phyloP scores from a whole-genome alignment of 2,888 invertebrate genomes.

The Drosophila niveifrons region DNA sequence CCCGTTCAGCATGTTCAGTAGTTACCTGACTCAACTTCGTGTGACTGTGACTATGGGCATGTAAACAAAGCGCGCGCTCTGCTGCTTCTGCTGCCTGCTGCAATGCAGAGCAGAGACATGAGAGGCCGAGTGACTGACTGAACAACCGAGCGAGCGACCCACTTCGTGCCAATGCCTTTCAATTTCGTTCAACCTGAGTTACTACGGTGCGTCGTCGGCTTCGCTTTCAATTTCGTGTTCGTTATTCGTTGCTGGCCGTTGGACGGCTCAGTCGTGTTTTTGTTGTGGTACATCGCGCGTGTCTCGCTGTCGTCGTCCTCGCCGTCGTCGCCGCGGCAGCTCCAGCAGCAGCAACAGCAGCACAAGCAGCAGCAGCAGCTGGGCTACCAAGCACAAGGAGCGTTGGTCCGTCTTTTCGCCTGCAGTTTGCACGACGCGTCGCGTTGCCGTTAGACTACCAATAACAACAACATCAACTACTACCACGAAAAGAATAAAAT shows the following conservation, averaged over 20 bases:
- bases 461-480: conserved; percentile 30
- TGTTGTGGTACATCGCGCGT: conserved; percentile 80
- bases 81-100: conserved; percentile 30
- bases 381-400: conserved; percentile 48
- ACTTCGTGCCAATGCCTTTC: conserved; percentile 68
- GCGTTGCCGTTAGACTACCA: conserved; percentile 38
- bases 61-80: conserved; percentile 41
- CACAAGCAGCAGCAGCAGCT: conserved; percentile 44
- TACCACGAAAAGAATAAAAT: conserved; percentile 18
- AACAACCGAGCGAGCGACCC: conserved; percentile 55
- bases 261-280: conserved; percentile 82
- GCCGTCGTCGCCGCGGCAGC: conserved; percentile 52
- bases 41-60: conserved; percentile 42
- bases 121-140: conserved; percentile 2
- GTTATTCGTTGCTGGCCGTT: conserved; percentile 76
- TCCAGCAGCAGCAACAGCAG: conserved; percentile 39
- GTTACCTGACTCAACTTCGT: conserved; percentile 30
- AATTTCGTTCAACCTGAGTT: conserved; percentile 72
- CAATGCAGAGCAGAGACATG: conserved; percentile 60
- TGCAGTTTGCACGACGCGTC: conserved; percentile 66
- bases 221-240: conserved; percentile 73
- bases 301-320: conserved; percentile 69
- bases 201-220: conserved; percentile 43
- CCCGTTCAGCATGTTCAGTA: conserved; percentile 13
- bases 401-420: conserved; percentile 50